Evolutionary conservation across 2,113 vertebrate species (phyloP), one percentile per base, ranked within the genome.

Genomic region (Oryctolagus cuniculus): DNA sequence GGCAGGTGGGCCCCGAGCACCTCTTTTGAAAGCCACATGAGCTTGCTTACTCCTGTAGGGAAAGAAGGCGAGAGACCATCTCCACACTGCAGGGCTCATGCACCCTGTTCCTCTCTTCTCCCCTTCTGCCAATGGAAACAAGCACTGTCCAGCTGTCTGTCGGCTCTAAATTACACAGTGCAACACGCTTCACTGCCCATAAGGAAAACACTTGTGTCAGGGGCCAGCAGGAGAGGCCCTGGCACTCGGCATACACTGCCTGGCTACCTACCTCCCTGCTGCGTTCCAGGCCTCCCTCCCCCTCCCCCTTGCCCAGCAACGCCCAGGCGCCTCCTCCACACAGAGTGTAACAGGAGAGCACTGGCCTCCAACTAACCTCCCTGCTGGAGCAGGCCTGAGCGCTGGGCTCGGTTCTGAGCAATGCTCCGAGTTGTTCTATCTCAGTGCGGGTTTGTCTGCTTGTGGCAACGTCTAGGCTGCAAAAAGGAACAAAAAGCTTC

Each of bases 41-140:
- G 12, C 11, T 12, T 51, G 25, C 19, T 21, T 24, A 11, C 21
- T 31, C 38, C 15, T 38, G 1, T 15, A 21, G 53, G 0, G 3
- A 22, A 8, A 3, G 22, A 10, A 10, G 10, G 25, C 21, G 13
- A 10, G 38, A 38, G 15, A 9, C 3, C 6, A 13, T 44, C 49
- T 10, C 22, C 51, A 0, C 12, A 9, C 2, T 1, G 17, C 3
- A 25, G 49, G 6, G n/a, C 1, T 27, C 22, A 1, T 4, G 9
- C 0, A 38, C 36, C 36, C 66, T 63, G 12, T 19, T n/a, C 13
- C 16, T 29, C n/a, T 13, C 21, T 29, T 15, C 75, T 87, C n/a
- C 31, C 0, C 0, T 16, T 90, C 73, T 89, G 81, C 86, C 81
- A 69, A 19, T n/a, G 29, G 53, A 74, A 88, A 53, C 21, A 79